Base-by-base conservation (phyloP, 2,888 invertebrate species). In the Diadromus collaris region DNA sequence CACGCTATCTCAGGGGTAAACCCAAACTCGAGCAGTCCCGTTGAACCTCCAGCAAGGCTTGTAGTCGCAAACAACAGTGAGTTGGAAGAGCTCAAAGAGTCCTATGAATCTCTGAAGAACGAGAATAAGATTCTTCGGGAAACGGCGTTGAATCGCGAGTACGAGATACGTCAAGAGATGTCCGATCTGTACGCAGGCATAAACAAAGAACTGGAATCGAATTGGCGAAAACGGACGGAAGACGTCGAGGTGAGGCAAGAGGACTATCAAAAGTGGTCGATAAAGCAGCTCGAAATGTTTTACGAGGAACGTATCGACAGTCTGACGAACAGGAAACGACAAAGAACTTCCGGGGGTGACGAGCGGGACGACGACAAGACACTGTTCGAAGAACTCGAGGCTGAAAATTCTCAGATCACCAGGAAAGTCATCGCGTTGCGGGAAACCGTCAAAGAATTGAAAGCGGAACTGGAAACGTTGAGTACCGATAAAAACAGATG, bases 131-230 rank as follows among this genome's bases (percentile, higher is more conserved):
- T 68, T 9, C 46, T 86, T 7, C 84, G 85, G 69, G 64, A 75
- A 6, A 60, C 71, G 0, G 76, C 77, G 38, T 27, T 86, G 21
- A 82, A 82, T 51, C 79, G 83, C 1, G 90, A 89, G 19, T 81
- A 76, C 16, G 83, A 87, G 46, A 83, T 88, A n/a, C 87, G 88
- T 0, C 72, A 86, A 24, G 88, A 88, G 65, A 75, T 90, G 78
- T 74, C 82, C 0, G 81, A 86, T 16, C 81, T 85, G 38, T 87
- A 86, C 48, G 74, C 83, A 0, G 70, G 60, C 1, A 81, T 86
- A 58, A 83, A 89, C 16, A 81, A 85, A 19, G 83, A 86, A 2
- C 73, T 89, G 5, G 86, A 89, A 21, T 81, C 81, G 3, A 83
- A 79, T 24, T 89, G 88, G 87, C 86, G 78, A n/a, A 83, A 82